Evolutionary conservation across 1,140 invertebrate genomes (phyloP).

Genomic region (Eulimnadia texana): DNA sequence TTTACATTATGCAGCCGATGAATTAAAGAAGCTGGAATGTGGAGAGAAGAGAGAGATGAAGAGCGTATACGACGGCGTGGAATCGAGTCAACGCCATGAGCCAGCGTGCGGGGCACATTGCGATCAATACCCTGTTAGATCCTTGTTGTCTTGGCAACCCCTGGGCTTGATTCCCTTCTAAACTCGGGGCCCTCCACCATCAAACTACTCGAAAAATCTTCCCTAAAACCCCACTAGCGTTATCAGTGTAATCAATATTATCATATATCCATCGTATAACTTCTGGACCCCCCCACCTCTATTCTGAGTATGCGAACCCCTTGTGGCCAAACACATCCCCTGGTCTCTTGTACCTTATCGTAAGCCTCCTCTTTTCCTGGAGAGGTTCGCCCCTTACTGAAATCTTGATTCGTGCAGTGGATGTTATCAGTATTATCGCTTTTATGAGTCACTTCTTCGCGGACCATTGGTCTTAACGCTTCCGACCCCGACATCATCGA

Average conservation of each 20-base stretch:
- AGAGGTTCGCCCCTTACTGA: too few species aligned
- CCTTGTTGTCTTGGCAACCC: conserved; percentile 13
- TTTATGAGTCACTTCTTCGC: too few species aligned
- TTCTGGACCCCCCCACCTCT: too few species aligned
- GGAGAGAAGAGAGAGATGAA: not conserved
- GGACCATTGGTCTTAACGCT: too few species aligned
- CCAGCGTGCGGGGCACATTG: not conserved
- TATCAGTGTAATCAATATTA: too few species aligned
- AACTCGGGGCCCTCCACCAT: not conserved
- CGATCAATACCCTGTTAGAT: conserved; percentile 14
- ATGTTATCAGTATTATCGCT: too few species aligned
- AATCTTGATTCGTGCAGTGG: too few species aligned
- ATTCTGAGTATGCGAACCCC: too few species aligned
- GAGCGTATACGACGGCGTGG: not conserved
- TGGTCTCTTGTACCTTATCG: not conserved
- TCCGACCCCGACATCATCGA: not conserved
- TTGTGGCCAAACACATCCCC: too few species aligned
- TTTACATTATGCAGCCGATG: not conserved
- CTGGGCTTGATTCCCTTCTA: not conserved
- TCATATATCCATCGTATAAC: too few species aligned
- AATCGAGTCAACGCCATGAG: not conserved
- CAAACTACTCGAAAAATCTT: too few species aligned
- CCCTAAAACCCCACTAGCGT: too few species aligned
- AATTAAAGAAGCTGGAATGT: not conserved
- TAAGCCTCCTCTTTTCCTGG: not conserved